Base-by-base conservation (phyloP, 2,113 vertebrate genomes). In the Ia io region DNA sequence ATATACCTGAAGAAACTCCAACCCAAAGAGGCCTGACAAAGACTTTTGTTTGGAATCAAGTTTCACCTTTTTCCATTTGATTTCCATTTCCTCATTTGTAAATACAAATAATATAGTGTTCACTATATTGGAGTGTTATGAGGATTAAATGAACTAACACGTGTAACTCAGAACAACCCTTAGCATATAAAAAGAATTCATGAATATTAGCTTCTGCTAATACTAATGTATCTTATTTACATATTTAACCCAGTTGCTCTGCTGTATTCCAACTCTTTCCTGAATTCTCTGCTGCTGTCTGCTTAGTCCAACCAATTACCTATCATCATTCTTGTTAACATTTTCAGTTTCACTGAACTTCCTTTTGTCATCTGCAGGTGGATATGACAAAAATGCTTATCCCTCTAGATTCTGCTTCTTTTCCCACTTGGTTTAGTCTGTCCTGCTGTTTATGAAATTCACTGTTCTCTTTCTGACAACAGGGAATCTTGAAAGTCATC, bases 361-460 rank as follows among this genome's bases (percentile, higher is more conserved):
- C 37, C 30, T 84, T 61, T 49, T 37, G 40, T 69, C 74, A 30
- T 79, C 28, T 28, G 49, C 32, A 74, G 70, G 35, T 89, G 49
- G 30, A 83, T 70, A 16, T 42, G 73, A 90, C 90, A 80, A 92
- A 67, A 89, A 53, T 65, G 8, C 30, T 85, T 53, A 67, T 28
- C 32, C 23, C 40, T 86, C 25, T 84, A 56, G 30, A 79, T 89
- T 90, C 84, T 90, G 56, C 65, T 67, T 79, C 37, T 87, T 95
- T 87, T 37, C 76, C 84, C 51, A 44, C 71, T 92, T 88, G 76
- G 18, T 71, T 95, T 92, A 67, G 37, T 88, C 73, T 84, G 74
- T 89, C 84, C 94, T 85, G 93, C 92, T 97, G 90, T 95, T 97
- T 95, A 88, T 93, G 40, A 95, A 65, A 95, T 95, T 90, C 63